These are phyloP conservation scores for Meloidogyne floridensis DNA, from an alignment of 1,140 invertebrate species.

Conservation along the genomic window DNA sequence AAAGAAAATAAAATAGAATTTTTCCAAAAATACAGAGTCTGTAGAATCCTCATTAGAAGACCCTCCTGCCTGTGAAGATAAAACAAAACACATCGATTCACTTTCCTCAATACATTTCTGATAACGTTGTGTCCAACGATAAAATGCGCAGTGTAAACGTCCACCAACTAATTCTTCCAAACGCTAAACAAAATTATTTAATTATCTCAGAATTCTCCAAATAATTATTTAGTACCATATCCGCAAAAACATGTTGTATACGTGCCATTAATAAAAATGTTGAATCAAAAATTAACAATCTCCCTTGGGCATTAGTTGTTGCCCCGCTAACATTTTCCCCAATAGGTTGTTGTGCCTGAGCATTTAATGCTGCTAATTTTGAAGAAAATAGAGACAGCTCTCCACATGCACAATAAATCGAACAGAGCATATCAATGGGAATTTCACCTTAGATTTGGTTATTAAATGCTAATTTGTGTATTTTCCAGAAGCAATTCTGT, in stretches of 20 bases:
- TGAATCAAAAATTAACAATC: conserved; percentile 41
- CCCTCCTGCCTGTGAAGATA: neutral
- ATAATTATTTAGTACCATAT: conserved; percentile 23
- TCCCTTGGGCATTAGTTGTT: conserved; percentile 13
- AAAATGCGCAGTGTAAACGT: conserved; percentile 33
- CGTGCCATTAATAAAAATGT: conserved; percentile 40
- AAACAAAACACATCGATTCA: conserved; percentile 21
- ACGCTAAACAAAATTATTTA: conserved; percentile 25
- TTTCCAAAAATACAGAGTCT: neutral
- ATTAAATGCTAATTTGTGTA: neutral
- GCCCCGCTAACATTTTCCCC: conserved; percentile 14
- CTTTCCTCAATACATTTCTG: conserved; percentile 28
- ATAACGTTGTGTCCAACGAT: conserved; percentile 35
- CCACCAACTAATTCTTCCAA: conserved; percentile 41
- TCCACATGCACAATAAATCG: conserved; percentile 38
- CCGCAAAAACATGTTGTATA: conserved; percentile 34
- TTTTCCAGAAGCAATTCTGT: neutral
- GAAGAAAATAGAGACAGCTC: conserved; percentile 41
- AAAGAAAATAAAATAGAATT: neutral
- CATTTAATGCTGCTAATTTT: conserved; percentile 38
- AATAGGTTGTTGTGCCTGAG: conserved; percentile 4
- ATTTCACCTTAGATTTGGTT: neutral
- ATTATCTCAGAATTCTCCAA: neutral
- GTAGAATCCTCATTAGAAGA: conserved; percentile 18
- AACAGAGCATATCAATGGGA: conserved; percentile 32